Evolutionary conservation across 2,888 invertebrate species (phyloP).

Genomic region (Sphinx pinastri): DNA sequence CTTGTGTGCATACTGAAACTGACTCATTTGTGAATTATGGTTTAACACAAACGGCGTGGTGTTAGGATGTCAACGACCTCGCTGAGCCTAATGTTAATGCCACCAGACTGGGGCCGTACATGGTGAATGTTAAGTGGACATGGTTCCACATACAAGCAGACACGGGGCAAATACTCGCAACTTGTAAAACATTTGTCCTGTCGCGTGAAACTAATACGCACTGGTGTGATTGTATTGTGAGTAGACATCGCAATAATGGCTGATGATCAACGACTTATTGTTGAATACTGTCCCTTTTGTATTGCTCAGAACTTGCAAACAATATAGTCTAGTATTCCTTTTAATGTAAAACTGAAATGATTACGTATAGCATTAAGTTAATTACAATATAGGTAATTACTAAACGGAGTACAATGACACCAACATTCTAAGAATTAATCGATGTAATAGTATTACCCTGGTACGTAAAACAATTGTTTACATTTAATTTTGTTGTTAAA

Average conservation of each 20-base stretch:
- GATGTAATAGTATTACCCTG: background rate
- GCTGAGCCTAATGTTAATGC: conserved; percentile 16
- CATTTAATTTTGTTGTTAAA: background rate
- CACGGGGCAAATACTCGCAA: background rate
- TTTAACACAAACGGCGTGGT: conserved; percentile 7
- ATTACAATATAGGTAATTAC: too few relatives aligned
- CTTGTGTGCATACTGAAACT: conserved; percentile 7
- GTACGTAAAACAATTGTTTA: background rate
- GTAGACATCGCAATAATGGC: background rate
- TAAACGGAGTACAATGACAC: background rate
- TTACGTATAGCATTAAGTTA: background rate
- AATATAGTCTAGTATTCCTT: background rate
- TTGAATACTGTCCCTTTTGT: background rate
- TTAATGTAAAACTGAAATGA: background rate
- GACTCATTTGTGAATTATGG: conserved; percentile 23
- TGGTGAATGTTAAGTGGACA: conserved; percentile 21
- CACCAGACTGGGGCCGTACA: conserved; percentile 12
- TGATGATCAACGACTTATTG: too few relatives aligned
- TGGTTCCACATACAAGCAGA: conserved; percentile 13
- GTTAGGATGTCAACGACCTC: conserved; percentile 15
- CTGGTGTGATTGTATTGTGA: background rate
- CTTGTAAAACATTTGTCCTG: conserved; percentile 16
- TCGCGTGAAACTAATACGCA: background rate
- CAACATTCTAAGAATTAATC: background rate
- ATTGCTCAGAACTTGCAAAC: background rate